Evolutionary conservation across 23 tunicate species (phyloP), one percentile per base, ranked within the genome.

Genomic region (Oikopleura dioica): DNA sequence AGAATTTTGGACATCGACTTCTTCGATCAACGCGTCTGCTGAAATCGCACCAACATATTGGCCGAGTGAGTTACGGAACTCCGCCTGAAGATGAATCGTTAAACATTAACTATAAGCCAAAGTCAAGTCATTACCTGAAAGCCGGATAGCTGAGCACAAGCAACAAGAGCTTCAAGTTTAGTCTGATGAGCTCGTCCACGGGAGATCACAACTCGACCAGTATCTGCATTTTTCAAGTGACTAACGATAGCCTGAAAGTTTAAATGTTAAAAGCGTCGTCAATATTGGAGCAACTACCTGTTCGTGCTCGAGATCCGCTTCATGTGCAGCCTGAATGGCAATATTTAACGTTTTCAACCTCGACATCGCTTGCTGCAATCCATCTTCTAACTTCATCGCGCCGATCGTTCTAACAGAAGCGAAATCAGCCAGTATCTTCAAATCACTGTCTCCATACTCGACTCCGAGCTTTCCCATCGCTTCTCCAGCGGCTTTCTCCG

Each of bases 101-200:
- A 44, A 44, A 44, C 9, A 44, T 16, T 44, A 9, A 9, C 16
- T 9, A 44, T 9, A 44, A 16, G 16, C 55, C 16, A 44, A 44
- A 9, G 16, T 44, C 16, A 44, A 44, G 55, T 44, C 55, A 44
- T 44, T 9, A 63, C 72, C 72, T 63, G 72, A 28, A 63, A 63
- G 2, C 30, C 16, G 26, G 72, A 63, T 63, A 63, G 33, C 26
- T 63, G 72, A 2, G 72, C 72, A 16, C 30, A 23, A 24, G 72
- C 30, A 28, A 63, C 72, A 2, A 63, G 26, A 12, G 72, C 72
- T 63, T 63, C 72, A 2, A 63, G 72, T 63, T 63, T 63, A 12
- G 72, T 63, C 26, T 63, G 72, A 63, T 63, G 72, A 63, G 72
- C 72, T 63, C 72, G 72, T 12, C 72, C 72, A 24, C 72, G 72